These are phyloP conservation scores for Pipa parva DNA, from an alignment of 2,113 vertebrate species.

Conservation along the genomic window DNA sequence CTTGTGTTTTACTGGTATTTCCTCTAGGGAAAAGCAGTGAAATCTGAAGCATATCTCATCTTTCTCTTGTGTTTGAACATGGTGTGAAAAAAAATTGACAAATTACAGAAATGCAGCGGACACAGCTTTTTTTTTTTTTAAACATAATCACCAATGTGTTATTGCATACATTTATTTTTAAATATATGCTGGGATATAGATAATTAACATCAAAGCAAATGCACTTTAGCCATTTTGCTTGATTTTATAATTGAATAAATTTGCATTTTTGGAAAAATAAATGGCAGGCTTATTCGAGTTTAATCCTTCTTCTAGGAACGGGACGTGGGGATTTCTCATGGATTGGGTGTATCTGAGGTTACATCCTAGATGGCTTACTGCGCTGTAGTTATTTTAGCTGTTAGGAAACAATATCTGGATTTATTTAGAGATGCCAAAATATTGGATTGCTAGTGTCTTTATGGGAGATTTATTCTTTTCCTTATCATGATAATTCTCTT, in stretches of 20 bases:
- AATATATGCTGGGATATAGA: slow-evolving; percentile 16
- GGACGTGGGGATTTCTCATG: slow-evolving; percentile 1
- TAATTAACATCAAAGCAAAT: not conserved
- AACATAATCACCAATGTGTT: slow-evolving; percentile 12
- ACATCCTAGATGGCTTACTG: not conserved
- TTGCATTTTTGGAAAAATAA: not conserved
- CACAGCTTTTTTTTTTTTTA: slow-evolving; percentile 7
- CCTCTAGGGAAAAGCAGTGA: slow-evolving; percentile 39
- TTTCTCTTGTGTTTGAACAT: slow-evolving; percentile 29
- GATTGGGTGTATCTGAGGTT: not conserved
- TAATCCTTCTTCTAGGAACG: slow-evolving; percentile 12
- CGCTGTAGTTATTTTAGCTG: not conserved
- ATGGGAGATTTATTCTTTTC: no score
- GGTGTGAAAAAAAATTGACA: slow-evolving; percentile 40
- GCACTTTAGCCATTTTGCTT: not conserved
- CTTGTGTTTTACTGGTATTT: slow-evolving; percentile 40
- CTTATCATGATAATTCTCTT: no score
- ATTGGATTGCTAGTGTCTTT: not conserved
- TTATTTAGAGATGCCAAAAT: not conserved
- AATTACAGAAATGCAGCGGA: slow-evolving; percentile 22
- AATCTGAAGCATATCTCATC: slow-evolving; percentile 40
- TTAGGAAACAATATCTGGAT: not conserved
- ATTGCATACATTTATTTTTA: not conserved
- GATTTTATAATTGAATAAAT: not conserved
- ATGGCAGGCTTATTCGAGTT: not conserved